A percentile compares a stretch with the other conserved stretches of the same genome.
phyloP scores from a whole-genome alignment of 2,113 vertebrate genomes.

The Paradoxurus hermaphroditus region DNA sequence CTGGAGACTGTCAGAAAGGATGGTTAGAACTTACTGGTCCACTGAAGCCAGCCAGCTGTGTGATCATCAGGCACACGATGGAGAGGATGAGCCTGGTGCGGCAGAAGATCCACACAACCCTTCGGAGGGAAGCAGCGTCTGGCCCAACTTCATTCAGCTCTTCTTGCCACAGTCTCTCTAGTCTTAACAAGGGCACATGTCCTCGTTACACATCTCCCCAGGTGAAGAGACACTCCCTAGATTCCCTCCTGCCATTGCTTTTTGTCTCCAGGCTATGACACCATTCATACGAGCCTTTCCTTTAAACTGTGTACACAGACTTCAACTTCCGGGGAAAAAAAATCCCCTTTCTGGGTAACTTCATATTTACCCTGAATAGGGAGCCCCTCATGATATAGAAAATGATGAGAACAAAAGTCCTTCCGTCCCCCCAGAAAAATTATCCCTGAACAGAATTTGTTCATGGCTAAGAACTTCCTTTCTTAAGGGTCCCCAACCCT shows the following conservation, averaged over 20 bases:
- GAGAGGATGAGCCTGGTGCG: slow-evolving; percentile 92
- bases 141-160: slow-evolving; percentile 86
- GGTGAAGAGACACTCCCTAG: background rate
- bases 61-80: slow-evolving; percentile 94
- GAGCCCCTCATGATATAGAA: background rate
- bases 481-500: slow-evolving; percentile 49
- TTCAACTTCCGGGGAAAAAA: background rate
- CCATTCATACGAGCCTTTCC: background rate
- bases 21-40: slow-evolving; percentile 95
- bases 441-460: slow-evolving; percentile 14
- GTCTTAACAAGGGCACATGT: slow-evolving; percentile 81
- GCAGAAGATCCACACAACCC: slow-evolving; percentile 92
- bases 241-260: background rate
- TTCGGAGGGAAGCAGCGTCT: slow-evolving; percentile 87
- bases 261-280: slow-evolving; percentile 7
- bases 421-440: slow-evolving; percentile 47
- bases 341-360: background rate
- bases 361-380: background rate
- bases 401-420: background rate
- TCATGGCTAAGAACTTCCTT: slow-evolving; percentile 29
- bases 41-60: slow-evolving; percentile 94
- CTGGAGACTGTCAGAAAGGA: slow-evolving; percentile 81
- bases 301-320: background rate
- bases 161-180: slow-evolving; percentile 92
- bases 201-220: slow-evolving; percentile 39